Percentiles rank a stretch among this genome's conserved stretches.
phyloP scores from a whole-genome alignment of 1,140 invertebrate species.

The Ceratoteleas bidentatus region DNA sequence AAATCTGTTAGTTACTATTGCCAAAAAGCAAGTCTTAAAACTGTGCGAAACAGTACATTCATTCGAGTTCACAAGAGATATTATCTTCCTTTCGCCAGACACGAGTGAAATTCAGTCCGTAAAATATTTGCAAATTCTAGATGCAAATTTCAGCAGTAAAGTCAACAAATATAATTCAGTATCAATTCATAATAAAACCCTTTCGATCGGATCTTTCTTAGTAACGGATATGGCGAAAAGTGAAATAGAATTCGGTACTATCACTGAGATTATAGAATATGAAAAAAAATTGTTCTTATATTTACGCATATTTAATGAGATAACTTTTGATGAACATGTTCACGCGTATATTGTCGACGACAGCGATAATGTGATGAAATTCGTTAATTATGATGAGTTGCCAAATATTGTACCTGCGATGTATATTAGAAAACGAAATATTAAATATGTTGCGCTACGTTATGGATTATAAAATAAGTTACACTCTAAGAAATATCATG shows the following conservation, averaged over 20 bases:
- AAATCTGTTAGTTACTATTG: conserved; percentile 5
- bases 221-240: neutral
- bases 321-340: conserved; percentile 21
- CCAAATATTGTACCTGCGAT: conserved; percentile 9
- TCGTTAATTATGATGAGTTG: conserved; percentile 6
- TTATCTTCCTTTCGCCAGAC: too few relatives aligned
- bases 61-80: too few relatives aligned
- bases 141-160: too few relatives aligned
- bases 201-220: neutral
- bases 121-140: too few relatives aligned
- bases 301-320: neutral
- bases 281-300: neutral
- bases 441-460: too few relatives aligned
- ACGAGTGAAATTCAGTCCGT: too few relatives aligned
- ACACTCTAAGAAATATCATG: too few relatives aligned
- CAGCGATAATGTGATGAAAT: neutral
- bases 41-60: too few relatives aligned
- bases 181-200: too few relatives aligned
- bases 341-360: conserved; percentile 16
- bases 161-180: too few relatives aligned
- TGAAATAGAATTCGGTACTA: neutral
- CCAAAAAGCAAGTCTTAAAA: conserved; percentile 9
- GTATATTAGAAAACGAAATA: too few relatives aligned
- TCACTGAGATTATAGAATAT: neutral
- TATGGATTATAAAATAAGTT: too few relatives aligned